Conservation (phyloP, 2,113 vertebrate species). For the Elgaria multicarinata region DNA sequence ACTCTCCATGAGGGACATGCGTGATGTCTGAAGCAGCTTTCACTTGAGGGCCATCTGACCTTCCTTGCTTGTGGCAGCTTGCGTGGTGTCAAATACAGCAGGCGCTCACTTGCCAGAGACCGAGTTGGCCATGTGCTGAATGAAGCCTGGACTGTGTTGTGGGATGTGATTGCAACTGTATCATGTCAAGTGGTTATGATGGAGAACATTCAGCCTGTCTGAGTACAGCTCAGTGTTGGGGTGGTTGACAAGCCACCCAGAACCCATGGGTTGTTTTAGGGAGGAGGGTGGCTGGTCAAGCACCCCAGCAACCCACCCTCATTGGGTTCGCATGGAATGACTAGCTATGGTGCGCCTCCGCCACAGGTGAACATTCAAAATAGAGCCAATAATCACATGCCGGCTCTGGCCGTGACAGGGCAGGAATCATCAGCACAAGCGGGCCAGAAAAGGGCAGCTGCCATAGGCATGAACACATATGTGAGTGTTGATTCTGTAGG, state of each 20-base stretch:
- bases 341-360: too few species aligned
- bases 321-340: too few species aligned
- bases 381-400: background rate
- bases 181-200: background rate
- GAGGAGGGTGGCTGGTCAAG: too few species aligned
- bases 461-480: background rate
- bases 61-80: background rate
- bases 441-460: background rate
- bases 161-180: background rate
- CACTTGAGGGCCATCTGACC: background rate
- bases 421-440: background rate
- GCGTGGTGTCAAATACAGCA: background rate
- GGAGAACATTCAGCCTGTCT: background rate
- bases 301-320: too few species aligned
- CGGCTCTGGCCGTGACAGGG: background rate
- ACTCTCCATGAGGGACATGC: background rate
- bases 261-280: too few species aligned
- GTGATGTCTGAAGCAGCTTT: background rate
- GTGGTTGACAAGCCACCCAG: too few species aligned
- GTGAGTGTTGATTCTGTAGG: constrained; percentile 45
- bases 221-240: background rate
- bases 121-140: background rate
- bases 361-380: too few species aligned
- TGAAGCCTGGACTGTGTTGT: background rate
- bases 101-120: background rate